Evolutionary conservation across 2,888 invertebrate species (phyloP), one percentile per base, ranked within the genome.

Genomic region (Cynaeus angustus): DNA sequence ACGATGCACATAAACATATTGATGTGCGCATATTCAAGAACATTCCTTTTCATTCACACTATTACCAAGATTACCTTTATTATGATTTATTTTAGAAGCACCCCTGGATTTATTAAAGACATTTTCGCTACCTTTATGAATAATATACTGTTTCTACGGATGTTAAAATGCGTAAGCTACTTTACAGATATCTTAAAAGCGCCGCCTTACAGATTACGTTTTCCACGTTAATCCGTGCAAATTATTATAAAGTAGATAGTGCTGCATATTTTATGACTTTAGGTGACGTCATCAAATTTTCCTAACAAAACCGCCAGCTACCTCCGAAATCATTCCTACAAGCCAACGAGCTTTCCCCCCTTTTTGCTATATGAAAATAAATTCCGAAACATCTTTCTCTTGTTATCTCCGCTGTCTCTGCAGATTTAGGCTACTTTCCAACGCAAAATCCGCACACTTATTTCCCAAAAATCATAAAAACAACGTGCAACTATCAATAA

Each of bases 131-230:
- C 48, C 26, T 56, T 55, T 53, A 61, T 72, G 66, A 66, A 70
- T 68, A 72, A 69, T 69, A 65, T 37, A 69, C 37, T 46, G 65
- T 72, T 71, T 58, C 53, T 46, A 65, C 65, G 59, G 70, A 66
- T 74, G 72, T 69, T 70, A 72, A 73, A 74, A 71, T 68, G 69
- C 68, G 69, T 74, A 73, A 71, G 72, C 72, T 71, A 66, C 71
- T 71, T 74, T 72, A 41, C 65, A 72, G 64, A 66, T 72, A 72
- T 70, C 72, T 72, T 70, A 65, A 66, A 68, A 66, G 61, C 71
- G 48, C 46, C 37, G 67, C 53, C 70, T 69, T 66, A 71, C 30
- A 53, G 70, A 74, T 72, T 74, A 72, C 69, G 50, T 59, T 67
- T 62, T 62, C 70, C 41, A 10, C 37, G 56, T 56, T 70, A 70